Percentiles rank a stretch among this genome's conserved stretches.
These are phyloP conservation scores for Andrena chrysosceles DNA, from an alignment of 2,888 invertebrate species.

Conservation along the genomic window DNA sequence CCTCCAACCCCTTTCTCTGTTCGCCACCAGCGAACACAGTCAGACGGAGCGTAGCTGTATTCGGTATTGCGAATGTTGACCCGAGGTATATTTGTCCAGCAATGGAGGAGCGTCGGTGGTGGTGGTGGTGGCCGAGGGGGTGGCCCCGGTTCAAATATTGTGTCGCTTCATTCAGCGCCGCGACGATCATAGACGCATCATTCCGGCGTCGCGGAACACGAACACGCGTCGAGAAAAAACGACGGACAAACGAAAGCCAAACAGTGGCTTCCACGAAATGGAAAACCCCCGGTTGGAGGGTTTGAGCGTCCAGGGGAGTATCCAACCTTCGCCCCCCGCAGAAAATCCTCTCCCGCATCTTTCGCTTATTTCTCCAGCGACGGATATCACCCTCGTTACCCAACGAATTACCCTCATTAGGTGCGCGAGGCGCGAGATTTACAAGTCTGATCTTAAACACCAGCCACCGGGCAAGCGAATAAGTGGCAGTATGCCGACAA, in stretches of 20 bases:
- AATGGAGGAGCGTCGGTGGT: conserved; percentile 77
- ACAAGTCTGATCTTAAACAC: not conserved
- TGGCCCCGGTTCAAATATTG: conserved; percentile 69
- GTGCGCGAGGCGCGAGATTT: not conserved
- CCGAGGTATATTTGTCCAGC: conserved; percentile 83
- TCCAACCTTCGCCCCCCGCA: too few species aligned
- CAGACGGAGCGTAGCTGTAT: conserved; percentile 67
- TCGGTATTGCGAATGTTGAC: conserved; percentile 79
- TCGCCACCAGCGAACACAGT: conserved; percentile 61
- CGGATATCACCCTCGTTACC: not conserved
- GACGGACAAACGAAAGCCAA: conserved; percentile 2
- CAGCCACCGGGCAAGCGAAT: not conserved
- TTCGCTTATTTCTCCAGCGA: not conserved
- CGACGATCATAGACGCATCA: conserved; percentile 78
- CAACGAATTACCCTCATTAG: not conserved
- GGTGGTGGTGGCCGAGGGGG: conserved; percentile 34
- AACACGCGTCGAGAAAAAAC: conserved; percentile 3
- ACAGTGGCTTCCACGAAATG: conserved; percentile 18
- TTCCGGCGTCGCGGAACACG: conserved; percentile 61
- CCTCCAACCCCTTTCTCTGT: conserved; percentile 5
- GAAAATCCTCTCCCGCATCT: not conserved
- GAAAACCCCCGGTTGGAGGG: conserved; percentile 22
- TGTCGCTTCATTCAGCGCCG: conserved; percentile 74
- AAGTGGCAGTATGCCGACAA: conserved; percentile 4
- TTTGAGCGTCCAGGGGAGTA: not conserved